Conservation (phyloP, 2,113 vertebrate species). For the Brachyistius frenatus region DNA sequence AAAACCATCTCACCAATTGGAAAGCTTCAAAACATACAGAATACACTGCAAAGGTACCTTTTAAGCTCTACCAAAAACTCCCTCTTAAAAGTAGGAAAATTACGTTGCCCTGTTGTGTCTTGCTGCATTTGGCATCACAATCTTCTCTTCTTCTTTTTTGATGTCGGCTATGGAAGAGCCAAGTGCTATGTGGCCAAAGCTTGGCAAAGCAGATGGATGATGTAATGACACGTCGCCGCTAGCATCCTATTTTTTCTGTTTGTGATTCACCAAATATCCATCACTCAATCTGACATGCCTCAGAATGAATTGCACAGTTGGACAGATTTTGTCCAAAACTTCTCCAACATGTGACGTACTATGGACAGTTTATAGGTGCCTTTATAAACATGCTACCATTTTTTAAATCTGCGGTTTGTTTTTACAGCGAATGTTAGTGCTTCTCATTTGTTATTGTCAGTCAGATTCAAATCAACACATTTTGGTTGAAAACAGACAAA, state of each 20-base stretch:
- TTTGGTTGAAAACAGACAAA: conserved; percentile 4
- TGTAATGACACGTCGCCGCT: neutral
- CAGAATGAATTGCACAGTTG: neutral
- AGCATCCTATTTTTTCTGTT: neutral
- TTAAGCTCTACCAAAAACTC: no score
- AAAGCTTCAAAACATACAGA: no score
- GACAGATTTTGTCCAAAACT: neutral
- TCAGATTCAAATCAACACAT: conserved; percentile 9
- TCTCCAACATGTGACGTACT: no score
- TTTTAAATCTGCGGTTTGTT: no score
- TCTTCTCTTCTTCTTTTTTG: neutral
- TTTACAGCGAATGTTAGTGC: no score
- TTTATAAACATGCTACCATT: no score
- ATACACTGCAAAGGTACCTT: no score
- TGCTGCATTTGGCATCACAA: neutral
- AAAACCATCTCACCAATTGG: no score
- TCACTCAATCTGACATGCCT: neutral
- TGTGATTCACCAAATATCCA: neutral
- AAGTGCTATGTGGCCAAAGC: neutral
- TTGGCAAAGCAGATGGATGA: neutral
- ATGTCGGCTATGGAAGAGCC: neutral
- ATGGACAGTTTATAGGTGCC: no score
- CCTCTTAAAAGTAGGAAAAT: no score
- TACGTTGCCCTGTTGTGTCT: no score
- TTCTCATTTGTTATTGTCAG: no score